Conservation (phyloP, 1,140 invertebrate species). For the Philopotamus ludificatus region DNA sequence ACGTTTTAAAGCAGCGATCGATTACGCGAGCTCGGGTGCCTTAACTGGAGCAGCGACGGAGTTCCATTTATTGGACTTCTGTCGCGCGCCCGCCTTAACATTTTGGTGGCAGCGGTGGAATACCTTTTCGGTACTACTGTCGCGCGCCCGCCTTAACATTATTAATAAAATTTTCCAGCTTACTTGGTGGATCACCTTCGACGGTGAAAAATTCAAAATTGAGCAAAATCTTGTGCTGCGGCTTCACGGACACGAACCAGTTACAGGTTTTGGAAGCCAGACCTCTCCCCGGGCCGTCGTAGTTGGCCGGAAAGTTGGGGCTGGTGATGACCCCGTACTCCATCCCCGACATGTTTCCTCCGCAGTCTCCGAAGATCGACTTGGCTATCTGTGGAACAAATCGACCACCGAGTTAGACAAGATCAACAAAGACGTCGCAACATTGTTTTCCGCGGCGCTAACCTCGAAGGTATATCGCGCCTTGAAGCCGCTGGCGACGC, state of each 20-base stretch:
- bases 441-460: neutral
- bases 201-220: conserved; percentile 86
- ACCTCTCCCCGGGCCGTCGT: conserved; percentile 73
- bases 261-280: conserved; percentile 83
- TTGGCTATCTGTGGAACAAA: conserved; percentile 78
- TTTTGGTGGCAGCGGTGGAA: no score
- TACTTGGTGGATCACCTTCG: conserved; percentile 83
- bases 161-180: no score
- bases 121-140: no score
- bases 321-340: conserved; percentile 85
- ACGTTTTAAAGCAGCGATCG: no score
- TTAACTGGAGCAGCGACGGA: no score
- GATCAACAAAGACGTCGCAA: neutral
- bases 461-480: conserved; percentile 86
- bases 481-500: conserved; percentile 87
- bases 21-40: no score
- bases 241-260: conserved; percentile 85
- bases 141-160: neutral
- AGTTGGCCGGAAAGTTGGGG: conserved; percentile 84
- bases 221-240: conserved; percentile 78
- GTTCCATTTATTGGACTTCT: no score
- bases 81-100: no score
- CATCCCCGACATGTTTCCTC: conserved; percentile 81
- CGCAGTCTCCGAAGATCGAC: conserved; percentile 88
- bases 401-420: no score